These are phyloP conservation scores for Sogatella furcifera DNA, from an alignment of 1,140 invertebrate species.

Conservation along the genomic window DNA sequence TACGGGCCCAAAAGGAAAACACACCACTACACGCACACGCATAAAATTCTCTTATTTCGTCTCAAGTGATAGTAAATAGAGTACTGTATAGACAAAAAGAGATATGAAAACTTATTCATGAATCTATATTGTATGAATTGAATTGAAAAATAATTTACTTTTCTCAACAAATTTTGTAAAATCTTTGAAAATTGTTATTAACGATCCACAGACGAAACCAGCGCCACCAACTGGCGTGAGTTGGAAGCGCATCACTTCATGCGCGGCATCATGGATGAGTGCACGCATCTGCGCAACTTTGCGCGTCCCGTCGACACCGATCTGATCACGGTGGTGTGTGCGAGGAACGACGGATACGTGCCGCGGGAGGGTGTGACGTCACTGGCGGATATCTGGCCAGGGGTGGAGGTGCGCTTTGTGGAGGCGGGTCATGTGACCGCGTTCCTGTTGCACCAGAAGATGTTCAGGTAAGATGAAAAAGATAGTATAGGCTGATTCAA, in stretches of 20 bases:
- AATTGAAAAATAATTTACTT: no score
- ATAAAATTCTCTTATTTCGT: no score
- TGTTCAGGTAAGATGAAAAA: slow-evolving; percentile 58
- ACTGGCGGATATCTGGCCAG: slow-evolving; percentile 85
- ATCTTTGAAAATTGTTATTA: no score
- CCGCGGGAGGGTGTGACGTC: slow-evolving; percentile 70
- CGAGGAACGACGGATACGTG: slow-evolving; percentile 85
- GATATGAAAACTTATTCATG: no score
- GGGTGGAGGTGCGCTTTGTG: slow-evolving; percentile 74
- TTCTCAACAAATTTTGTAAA: no score
- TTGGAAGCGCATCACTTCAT: slow-evolving; percentile 82
- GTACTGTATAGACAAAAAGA: no score
- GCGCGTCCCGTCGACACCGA: slow-evolving; percentile 73
- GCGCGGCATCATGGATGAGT: slow-evolving; percentile 97
- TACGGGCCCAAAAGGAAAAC: no score
- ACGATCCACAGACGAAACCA: background rate
- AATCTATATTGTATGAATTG: no score
- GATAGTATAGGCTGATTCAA: no score
- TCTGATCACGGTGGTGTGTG: slow-evolving; percentile 75
- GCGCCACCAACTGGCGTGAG: background rate
- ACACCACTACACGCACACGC: no score
- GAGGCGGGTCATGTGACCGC: slow-evolving; percentile 84
- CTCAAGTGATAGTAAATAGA: no score
- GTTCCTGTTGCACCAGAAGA: slow-evolving; percentile 74
- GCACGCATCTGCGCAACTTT: slow-evolving; percentile 92